Evolutionary conservation across 2,888 invertebrate genomes (phyloP).

Genomic region (Eristalis tenax): DNA sequence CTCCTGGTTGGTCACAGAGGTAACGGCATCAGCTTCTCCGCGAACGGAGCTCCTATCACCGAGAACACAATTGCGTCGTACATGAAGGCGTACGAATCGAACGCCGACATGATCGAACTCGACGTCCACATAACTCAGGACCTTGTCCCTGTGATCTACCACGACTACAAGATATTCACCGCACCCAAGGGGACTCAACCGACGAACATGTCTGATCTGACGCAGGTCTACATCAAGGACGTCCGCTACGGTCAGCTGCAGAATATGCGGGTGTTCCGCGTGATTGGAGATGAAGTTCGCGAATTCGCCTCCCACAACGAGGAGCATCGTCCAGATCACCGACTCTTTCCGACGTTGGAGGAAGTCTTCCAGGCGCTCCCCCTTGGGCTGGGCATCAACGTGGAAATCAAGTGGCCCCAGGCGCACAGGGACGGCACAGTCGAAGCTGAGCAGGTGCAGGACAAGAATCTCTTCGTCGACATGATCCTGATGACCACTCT

Average conservation of each 20-base stretch:
- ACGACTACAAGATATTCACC: constrained; percentile 92
- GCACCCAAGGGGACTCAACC: constrained; percentile 86
- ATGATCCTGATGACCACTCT: constrained; percentile 91
- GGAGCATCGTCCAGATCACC: constrained; percentile 90
- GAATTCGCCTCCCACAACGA: constrained; percentile 87
- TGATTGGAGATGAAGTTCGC: constrained; percentile 86
- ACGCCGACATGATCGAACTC: constrained; percentile 98
- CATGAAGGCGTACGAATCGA: constrained; percentile 93
- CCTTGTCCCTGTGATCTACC: constrained; percentile 96
- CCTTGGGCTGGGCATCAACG: constrained; percentile 95
- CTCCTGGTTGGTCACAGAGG: constrained; percentile 98
- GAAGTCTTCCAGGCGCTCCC: constrained; percentile 91
- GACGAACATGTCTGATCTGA: constrained; percentile 87
- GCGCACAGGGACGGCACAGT: constrained; percentile 90
- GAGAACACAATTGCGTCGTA: constrained; percentile 98
- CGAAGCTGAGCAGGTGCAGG: constrained; percentile 91
- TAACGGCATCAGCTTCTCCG: constrained; percentile 91
- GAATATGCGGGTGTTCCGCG: constrained; percentile 92
- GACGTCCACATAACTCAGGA: constrained; percentile 99
- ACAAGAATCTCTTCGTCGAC: constrained; percentile 96
- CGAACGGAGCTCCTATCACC: constrained; percentile 86
- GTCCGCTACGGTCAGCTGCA: constrained; percentile 94
- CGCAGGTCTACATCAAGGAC: constrained; percentile 96
- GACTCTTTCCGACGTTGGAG: constrained; percentile 96
- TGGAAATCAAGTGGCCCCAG: constrained; percentile 99